Evolutionary conservation across 2,888 invertebrate species (phyloP).

Genomic region (Noctuana brunneofusca): DNA sequence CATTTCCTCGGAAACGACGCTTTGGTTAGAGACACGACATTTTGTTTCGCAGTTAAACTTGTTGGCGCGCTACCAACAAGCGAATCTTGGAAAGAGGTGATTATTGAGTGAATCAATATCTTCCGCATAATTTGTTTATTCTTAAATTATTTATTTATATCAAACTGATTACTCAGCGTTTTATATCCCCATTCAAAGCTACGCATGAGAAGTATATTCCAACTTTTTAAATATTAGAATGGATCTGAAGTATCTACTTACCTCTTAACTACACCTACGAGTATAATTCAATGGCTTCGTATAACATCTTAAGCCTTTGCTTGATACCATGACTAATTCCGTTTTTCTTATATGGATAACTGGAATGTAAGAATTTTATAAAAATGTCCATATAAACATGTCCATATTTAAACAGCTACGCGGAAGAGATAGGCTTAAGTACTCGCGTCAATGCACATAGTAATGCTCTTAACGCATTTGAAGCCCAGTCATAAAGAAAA

Average conservation of each 20-base stretch:
- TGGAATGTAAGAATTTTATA: neutral
- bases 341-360: neutral
- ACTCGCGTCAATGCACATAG: neutral
- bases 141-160: slow-evolving; percentile 5
- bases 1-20: slow-evolving; percentile 2
- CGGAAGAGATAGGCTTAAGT: slow-evolving; percentile 12
- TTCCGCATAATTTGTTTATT: slow-evolving; percentile 21
- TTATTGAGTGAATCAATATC: slow-evolving; percentile 22
- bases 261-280: no score
- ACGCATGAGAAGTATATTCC: neutral
- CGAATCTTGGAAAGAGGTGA: slow-evolving; percentile 11
- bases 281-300: no score
- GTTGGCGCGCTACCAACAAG: slow-evolving; percentile 22
- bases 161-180: slow-evolving; percentile 16
- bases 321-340: neutral
- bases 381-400: slow-evolving; percentile 4
- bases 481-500: neutral
- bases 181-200: slow-evolving; percentile 5
- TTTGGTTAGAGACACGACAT: slow-evolving; percentile 22
- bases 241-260: no score
- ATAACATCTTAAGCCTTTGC: neutral
- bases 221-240: neutral
- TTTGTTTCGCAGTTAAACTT: slow-evolving; percentile 18
- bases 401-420: slow-evolving; percentile 11
- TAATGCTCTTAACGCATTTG: neutral